A percentile compares a stretch with the other conserved stretches of the same genome.
Evolutionary conservation across 2,888 invertebrate genomes (phyloP).

Genomic region (Eumerus sabulonum): DNA sequence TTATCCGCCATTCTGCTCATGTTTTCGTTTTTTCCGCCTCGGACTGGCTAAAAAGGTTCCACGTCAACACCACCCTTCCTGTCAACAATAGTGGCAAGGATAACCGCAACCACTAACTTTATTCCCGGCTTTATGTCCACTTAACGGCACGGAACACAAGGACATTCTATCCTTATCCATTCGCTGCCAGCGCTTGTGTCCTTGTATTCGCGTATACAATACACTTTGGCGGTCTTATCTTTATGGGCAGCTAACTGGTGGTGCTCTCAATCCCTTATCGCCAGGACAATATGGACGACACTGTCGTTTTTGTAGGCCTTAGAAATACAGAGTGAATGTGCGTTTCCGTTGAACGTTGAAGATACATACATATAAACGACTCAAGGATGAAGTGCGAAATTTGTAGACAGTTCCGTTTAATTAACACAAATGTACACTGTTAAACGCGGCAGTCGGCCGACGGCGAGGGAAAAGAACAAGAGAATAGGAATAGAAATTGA

Average conservation of each 20-base stretch:
- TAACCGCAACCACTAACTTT: constrained; percentile 52
- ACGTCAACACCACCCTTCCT: too few species aligned
- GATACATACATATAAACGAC: constrained; percentile 14
- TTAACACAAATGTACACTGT: constrained; percentile 29
- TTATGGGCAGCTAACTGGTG: constrained; percentile 54
- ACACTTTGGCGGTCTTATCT: constrained; percentile 45
- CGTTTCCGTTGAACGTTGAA: background rate
- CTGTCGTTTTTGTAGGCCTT: constrained; percentile 42
- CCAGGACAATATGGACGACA: constrained; percentile 58
- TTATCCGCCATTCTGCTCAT: too few species aligned
- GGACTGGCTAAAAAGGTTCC: too few species aligned
- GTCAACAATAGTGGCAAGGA: constrained; percentile 29
- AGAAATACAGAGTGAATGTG: background rate
- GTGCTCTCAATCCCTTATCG: constrained; percentile 54
- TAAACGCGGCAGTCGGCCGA: background rate
- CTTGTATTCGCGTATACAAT: constrained; percentile 35
- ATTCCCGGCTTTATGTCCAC: constrained; percentile 57
- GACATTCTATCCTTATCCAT: constrained; percentile 8
- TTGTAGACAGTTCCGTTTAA: constrained; percentile 22
- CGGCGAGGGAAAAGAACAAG: background rate
- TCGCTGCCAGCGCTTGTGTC: background rate
- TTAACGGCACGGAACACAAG: constrained; percentile 46
- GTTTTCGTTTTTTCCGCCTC: too few species aligned
- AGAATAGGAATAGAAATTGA: constrained; percentile 14
- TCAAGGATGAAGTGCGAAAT: too few species aligned